These are phyloP conservation scores for Tamias sibiricus DNA, from an alignment of 2,113 vertebrate genomes.

Conservation along the genomic window DNA sequence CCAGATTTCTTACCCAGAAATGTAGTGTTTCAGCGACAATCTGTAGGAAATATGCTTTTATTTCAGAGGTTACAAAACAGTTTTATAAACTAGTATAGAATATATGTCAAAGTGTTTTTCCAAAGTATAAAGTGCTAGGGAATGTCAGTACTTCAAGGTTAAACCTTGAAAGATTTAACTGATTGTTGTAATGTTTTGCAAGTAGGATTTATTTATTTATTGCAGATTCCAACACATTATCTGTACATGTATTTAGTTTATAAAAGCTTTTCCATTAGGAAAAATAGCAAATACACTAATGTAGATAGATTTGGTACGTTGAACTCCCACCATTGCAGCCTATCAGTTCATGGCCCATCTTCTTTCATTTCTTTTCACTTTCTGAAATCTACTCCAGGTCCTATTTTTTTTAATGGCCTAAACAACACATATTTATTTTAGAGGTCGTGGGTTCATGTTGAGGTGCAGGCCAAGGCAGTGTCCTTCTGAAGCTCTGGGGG, in stretches of 20 bases:
- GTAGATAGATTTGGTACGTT: neutral
- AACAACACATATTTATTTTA: neutral
- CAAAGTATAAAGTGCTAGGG: neutral
- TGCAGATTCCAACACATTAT: neutral
- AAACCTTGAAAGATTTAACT: slow-evolving; percentile 19
- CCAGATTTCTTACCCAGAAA: neutral
- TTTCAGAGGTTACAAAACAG: neutral
- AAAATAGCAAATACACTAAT: neutral
- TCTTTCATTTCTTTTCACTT: neutral
- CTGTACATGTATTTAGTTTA: neutral
- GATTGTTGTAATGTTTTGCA: slow-evolving; percentile 11
- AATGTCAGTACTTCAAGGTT: slow-evolving; percentile 32
- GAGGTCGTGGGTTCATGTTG: neutral
- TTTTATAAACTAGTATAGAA: neutral
- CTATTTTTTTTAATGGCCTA: neutral
- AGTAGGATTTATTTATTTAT: neutral
- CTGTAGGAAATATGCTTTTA: neutral
- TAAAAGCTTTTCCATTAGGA: neutral
- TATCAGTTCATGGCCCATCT: neutral
- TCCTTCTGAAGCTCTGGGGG: neutral
- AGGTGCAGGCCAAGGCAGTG: neutral
- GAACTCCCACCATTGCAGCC: neutral
- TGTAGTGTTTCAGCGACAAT: neutral
- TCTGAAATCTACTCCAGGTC: neutral
- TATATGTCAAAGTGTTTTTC: neutral